Conservation (phyloP, 2,888 invertebrate genomes). For the Theodoxus fluviatilis region DNA sequence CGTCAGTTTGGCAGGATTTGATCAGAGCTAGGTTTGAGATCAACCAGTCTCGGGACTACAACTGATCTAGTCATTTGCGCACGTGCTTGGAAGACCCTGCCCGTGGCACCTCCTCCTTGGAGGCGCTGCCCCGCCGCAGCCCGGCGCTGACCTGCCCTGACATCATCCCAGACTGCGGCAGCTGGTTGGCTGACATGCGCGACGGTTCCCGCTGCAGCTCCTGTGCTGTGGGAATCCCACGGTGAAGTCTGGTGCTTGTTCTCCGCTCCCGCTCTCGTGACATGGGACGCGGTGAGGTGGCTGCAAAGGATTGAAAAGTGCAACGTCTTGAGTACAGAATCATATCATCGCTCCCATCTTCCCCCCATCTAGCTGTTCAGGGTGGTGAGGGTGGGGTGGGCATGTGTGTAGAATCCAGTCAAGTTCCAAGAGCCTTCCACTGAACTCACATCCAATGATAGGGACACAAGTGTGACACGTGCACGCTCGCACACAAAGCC, state of each 20-base stretch:
- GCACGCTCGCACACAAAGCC: no score
- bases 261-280: constrained; percentile 60
- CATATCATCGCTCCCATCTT: no score
- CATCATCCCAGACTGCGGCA: constrained; percentile 42
- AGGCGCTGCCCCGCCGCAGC: constrained; percentile 57
- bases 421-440: no score
- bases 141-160: constrained; percentile 45
- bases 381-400: no score
- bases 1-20: no score
- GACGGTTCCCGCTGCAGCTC: constrained; percentile 50
- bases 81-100: constrained; percentile 53
- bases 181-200: constrained; percentile 49
- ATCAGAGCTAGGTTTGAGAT: no score
- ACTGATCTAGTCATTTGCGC: constrained; percentile 48
- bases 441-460: no score
- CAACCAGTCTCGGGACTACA: no score
- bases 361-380: no score
- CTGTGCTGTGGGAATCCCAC: constrained; percentile 57
- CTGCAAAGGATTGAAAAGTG: constrained; percentile 37
- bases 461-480: no score
- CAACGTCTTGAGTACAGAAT: no score
- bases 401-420: no score
- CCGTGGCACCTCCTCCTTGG: constrained; percentile 55
- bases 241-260: constrained; percentile 59
- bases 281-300: constrained; percentile 58